Evolutionary conservation across 2,888 invertebrate species (phyloP).

Genomic region (Alloplasta piceator): DNA sequence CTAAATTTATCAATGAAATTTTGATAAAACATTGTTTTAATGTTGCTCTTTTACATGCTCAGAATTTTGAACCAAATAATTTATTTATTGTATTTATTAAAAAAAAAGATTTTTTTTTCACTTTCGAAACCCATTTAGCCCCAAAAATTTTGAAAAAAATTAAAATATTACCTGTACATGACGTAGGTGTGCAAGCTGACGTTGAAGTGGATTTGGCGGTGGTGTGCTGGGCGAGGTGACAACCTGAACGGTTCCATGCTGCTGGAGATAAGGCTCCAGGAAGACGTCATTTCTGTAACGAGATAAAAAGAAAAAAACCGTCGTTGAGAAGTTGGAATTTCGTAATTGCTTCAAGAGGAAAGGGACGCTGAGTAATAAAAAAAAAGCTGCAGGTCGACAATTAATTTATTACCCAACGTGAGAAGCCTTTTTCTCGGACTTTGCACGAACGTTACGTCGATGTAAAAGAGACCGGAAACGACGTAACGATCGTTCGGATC

Average conservation of each 20-base stretch:
- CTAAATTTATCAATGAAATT: no score
- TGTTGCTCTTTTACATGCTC: no score
- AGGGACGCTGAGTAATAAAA: constrained; percentile 8
- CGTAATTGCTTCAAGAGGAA: constrained; percentile 1
- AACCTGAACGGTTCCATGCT: constrained; percentile 81
- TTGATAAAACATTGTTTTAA: no score
- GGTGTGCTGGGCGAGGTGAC: constrained; percentile 81
- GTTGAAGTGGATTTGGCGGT: constrained; percentile 81
- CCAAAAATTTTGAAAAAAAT: background rate
- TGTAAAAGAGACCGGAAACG: constrained; percentile 35
- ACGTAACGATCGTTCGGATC: constrained; percentile 41
- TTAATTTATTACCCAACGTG: constrained; percentile 49
- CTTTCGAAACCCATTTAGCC: no score
- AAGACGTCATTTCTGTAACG: constrained; percentile 90
- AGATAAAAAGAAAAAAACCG: constrained; percentile 69
- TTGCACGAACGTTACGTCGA: constrained; percentile 51
- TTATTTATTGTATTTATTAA: no score
- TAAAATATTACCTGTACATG: constrained; percentile 80
- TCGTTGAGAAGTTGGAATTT: constrained; percentile 10
- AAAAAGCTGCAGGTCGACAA: background rate
- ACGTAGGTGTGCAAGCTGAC: constrained; percentile 86
- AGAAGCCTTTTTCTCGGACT: constrained; percentile 13
- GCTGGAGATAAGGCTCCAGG: constrained; percentile 89
- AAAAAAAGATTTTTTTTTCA: background rate
- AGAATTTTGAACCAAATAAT: no score